These are phyloP conservation scores for Clistopyga incitator DNA, from an alignment of 2,888 invertebrate species.

Conservation along the genomic window DNA sequence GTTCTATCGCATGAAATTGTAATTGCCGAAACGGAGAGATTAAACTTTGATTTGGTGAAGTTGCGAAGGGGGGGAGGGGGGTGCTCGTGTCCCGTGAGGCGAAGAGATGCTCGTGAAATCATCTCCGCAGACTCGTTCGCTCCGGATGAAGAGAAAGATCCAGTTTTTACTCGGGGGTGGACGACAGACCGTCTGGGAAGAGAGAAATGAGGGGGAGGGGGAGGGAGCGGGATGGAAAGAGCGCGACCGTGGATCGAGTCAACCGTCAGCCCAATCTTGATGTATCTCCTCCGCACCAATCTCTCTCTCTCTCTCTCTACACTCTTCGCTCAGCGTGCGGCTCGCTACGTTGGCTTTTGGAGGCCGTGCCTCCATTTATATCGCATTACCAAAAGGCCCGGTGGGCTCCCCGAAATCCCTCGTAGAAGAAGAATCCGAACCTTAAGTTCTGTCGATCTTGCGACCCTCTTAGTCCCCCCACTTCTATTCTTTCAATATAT, in stretches of 20 bases:
- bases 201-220: constrained; percentile 29
- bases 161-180: constrained; percentile 78
- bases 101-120: constrained; percentile 12
- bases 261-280: constrained; percentile 82
- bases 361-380: constrained; percentile 78
- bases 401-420: constrained; percentile 75
- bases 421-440: constrained; percentile 72
- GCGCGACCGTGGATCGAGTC: constrained; percentile 71
- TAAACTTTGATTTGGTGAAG: constrained; percentile 49
- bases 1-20: constrained; percentile 30
- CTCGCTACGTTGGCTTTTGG: constrained; percentile 73
- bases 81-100: neutral
- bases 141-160: constrained; percentile 73
- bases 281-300: constrained; percentile 77
- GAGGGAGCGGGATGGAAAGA: constrained; percentile 34
- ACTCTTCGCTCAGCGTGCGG: constrained; percentile 35
- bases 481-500: constrained; percentile 34
- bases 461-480: constrained; percentile 36
- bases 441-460: constrained; percentile 73
- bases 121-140: constrained; percentile 39
- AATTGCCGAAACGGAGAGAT: constrained; percentile 26
- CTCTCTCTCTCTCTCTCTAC: constrained; percentile 5
- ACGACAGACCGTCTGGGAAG: constrained; percentile 45
- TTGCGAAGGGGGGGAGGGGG: no score
- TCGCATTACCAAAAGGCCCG: constrained; percentile 76